Evolutionary conservation across 2,888 invertebrate species (phyloP), one percentile per base, ranked within the genome.

Genomic region (Desoria tigrina): DNA sequence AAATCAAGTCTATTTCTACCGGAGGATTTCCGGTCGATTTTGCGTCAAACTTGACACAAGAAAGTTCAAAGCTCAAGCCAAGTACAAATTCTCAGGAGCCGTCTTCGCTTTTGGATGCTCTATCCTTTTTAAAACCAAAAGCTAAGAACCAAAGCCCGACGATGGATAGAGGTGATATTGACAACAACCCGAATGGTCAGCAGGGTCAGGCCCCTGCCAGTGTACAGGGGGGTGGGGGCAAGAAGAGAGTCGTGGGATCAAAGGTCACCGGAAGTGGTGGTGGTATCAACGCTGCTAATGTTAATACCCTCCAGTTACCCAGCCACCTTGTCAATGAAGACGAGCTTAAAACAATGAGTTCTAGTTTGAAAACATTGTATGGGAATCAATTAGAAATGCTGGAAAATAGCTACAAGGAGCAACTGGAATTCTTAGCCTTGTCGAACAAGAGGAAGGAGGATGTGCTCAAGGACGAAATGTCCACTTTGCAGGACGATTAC

Each of bases 391-490:
- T 74, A 53, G 74, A 74, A 18, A 61, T 73, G 63, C 49, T 72
- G 42, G 74, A 75, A 49, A 73, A 67, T 49, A 68, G 73, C 21
- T 75, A 74, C 61, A 60, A 55, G 37, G 73, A 71, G n/a, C 74
- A 74, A 71, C 64, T 74, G 58, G 66, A 63, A 6, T 73, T 72
- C 50, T 42, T 74, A 0, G 28, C 51, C 4, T 69, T 71, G 28
- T 66, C 69, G 6, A 69, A 69, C 61, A 82, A 79, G 63, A 83
- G 84, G 73, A 79, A 84, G 1, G 87, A 87, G 77, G 84, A 84
- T 67, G 80, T 86, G 73, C 81, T 86, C 79, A 86, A 84, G 77
- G 83, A 83, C 27, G 86, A 87, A 79, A 82, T 84, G 66, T 84
- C 84, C 58, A 54, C 57, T 2, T 60, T 74, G 42, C 74, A 73